A percentile compares a stretch with the other conserved stretches of the same genome.
Conservation (phyloP, 2,888 invertebrate genomes). For the Hypsopygia costalis region DNA sequence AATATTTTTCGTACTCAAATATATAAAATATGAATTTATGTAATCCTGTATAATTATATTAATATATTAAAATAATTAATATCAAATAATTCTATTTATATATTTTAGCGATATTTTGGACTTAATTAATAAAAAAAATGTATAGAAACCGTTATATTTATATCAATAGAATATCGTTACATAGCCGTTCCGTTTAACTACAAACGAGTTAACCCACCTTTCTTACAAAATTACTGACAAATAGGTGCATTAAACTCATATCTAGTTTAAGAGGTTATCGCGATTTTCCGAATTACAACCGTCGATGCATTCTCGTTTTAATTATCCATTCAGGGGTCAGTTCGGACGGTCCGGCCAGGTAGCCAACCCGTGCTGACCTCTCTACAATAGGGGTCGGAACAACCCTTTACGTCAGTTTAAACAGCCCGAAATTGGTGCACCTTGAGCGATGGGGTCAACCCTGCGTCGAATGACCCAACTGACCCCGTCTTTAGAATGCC, state of each 20-base stretch:
- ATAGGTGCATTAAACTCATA: constrained; percentile 43
- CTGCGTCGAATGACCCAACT: constrained; percentile 66
- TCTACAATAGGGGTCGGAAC: constrained; percentile 57
- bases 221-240: constrained; percentile 35
- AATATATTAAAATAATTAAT: too few relatives aligned
- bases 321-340: constrained; percentile 65
- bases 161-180: not conserved
- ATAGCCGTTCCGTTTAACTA: too few relatives aligned
- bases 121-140: too few relatives aligned
- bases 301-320: constrained; percentile 72
- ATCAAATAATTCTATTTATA: too few relatives aligned
- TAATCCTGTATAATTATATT: too few relatives aligned
- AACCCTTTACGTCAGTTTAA: constrained; percentile 74
- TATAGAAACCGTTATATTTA: too few relatives aligned
- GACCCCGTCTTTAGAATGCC: constrained; percentile 62
- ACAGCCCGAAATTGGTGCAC: constrained; percentile 73
- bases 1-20: too few relatives aligned
- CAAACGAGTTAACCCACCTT: constrained; percentile 18
- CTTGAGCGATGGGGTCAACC: constrained; percentile 78
- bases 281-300: constrained; percentile 62
- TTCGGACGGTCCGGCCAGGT: constrained; percentile 56
- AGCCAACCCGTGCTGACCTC: constrained; percentile 72
- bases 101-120: too few relatives aligned
- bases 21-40: too few relatives aligned
- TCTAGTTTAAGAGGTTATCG: constrained; percentile 65